Base-by-base conservation (phyloP, 2,888 invertebrate genomes). In the Crepidodera aurea region DNA sequence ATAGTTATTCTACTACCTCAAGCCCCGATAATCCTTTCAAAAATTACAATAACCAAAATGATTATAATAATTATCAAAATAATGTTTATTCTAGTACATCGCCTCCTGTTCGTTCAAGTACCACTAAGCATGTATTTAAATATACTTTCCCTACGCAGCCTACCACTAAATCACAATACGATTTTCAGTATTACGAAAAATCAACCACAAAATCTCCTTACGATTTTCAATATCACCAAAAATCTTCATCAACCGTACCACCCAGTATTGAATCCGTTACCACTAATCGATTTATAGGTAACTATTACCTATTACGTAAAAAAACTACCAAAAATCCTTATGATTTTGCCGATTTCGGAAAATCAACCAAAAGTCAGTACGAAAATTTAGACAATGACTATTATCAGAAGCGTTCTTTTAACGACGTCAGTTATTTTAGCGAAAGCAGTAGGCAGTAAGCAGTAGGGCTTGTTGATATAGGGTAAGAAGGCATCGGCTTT, bases 241-340 rank as follows among this genome's bases (percentile, higher is more conserved):
- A 72, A 65, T 22, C 69, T 15, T 70, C 73, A 4, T 69, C 73
- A 7, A 71, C 71, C 66, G 66, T 61, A 69, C 64, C 34, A 60
- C 67, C n/a, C 65, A 66, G 62, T 19, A 40, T 25, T n/a, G 60
- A 51, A 32, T 46, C 59, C 37, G 60, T 62, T 19, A 65, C 62
- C 10, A 86, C 86, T 8, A 70, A 69, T 50, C 69, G 68, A 7
- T 70, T 86, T 77, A 66, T 79, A 64, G 78, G 78, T 50, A 73
- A 84, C 82, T 71, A 81, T 75, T 79, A 80, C 77, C 60, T 78
- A 77, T 68, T 79, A 74, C 76, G 81, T 78, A 76, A 73, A 70
- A 76, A 73, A 51, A 88, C 88, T 1, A 88, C 88, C 7, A 86
- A 85, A 78, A 86, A 80, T 71, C 84, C 84, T 7, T 83, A 83